These are phyloP conservation scores for Peromyscus californicus DNA, from an alignment of 2,113 vertebrate species.

Conservation along the genomic window DNA sequence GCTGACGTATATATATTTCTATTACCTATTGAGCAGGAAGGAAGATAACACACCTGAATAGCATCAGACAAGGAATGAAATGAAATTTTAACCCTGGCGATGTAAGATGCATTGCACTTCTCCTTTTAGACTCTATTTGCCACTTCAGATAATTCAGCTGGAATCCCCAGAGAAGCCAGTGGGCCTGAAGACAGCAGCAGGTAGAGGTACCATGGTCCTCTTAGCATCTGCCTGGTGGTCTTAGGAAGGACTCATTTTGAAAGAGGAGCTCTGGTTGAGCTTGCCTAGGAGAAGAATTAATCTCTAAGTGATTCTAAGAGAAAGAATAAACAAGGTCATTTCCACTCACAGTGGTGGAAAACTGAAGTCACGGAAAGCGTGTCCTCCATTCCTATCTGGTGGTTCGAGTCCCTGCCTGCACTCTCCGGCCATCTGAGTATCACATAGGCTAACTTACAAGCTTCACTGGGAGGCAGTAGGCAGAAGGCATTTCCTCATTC, in stretches of 20 bases:
- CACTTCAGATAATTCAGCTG: constrained; percentile 7
- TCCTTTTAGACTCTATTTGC: constrained; percentile 65
- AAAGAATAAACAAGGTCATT: neutral
- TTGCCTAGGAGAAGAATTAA: neutral
- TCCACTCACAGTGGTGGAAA: neutral
- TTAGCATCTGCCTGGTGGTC: neutral
- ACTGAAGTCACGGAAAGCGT: neutral
- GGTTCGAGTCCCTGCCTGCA: neutral
- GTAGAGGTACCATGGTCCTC: neutral
- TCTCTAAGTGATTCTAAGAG: neutral
- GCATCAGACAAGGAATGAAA: constrained; percentile 37
- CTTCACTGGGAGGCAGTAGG: constrained; percentile 1
- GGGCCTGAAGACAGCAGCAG: neutral
- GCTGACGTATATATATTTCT: neutral
- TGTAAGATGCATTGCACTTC: constrained; percentile 31
- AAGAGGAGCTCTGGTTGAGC: neutral
- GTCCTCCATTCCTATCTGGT: neutral
- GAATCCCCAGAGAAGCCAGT: neutral
- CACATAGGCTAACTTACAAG: constrained; percentile 12
- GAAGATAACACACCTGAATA: constrained; percentile 45
- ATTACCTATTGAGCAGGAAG: constrained; percentile 34
- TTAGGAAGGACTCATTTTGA: neutral
- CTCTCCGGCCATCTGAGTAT: constrained; percentile 30
- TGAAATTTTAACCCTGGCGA: constrained; percentile 56
- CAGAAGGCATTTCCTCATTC: neutral